Evolutionary conservation across 1,140 invertebrate genomes (phyloP), one percentile per base, ranked within the genome.

Genomic region (Oedothorax gibbosus): DNA sequence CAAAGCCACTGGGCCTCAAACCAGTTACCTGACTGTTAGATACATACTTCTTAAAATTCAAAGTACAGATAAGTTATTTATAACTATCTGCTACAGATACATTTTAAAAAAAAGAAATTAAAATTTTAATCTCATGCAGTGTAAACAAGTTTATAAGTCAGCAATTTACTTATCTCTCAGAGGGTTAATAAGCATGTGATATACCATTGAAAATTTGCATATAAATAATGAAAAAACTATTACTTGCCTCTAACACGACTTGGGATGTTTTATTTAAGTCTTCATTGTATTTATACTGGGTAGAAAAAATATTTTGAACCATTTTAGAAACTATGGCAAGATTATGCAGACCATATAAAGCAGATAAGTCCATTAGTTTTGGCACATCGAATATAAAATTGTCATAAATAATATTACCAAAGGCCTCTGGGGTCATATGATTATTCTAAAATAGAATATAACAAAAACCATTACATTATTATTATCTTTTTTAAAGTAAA

Each of bases 361-460:
- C 92, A 89, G 94, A 94, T 1, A 96, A 88, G 88, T 96, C 95
- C 88, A 95, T 93, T 85, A 96, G 90, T 87, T 96, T 93, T 15
- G 95, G 95, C 85, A 96, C 91, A 20, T 96, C 95, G 88, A 96
- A 94, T 85, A 96, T 91, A 89, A 93, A 96, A 87, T 96, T 94
- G 51, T 95, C 91, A 89, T 96, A 96, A 60, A 96, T 88, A 66
- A 96, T 88, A n/a, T 93, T 91, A 7, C 92, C 93, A 90, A 94
- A 93, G 71, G 92, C 92, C 68, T 91, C 88, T 60, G 92, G 92
- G 1, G 89, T 92, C 87, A 96, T 93, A 90, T 93, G 94, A 87
- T 93, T 91, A 7, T 89, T 89, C 92, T 93, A 90, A 89, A 86
- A 86, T 87, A 86, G 57, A 56, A 60, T 50, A 85, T 2, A 35